phyloP scores from a whole-genome alignment of 2,888 invertebrate genomes.

The Melieria omissa region DNA sequence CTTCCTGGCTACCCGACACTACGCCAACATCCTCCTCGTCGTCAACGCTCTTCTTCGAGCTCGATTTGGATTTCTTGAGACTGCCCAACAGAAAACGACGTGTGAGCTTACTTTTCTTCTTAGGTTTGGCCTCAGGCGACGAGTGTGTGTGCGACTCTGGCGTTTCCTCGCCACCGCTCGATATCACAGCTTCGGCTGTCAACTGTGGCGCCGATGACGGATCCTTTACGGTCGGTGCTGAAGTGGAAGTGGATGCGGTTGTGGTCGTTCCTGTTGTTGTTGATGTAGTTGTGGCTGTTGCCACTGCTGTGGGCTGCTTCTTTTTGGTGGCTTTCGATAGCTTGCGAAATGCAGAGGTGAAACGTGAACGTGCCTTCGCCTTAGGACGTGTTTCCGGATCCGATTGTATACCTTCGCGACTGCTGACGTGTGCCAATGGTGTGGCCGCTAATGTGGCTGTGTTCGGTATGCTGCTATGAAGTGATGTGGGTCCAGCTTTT shows the following conservation, averaged over 20 bases:
- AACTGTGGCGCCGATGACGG: slow-evolving; percentile 13
- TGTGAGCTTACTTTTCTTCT: slow-evolving; percentile 59
- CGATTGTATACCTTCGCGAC: slow-evolving; percentile 40
- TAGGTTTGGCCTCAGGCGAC: slow-evolving; percentile 44
- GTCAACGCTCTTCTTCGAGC: slow-evolving; percentile 44
- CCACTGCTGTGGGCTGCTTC: slow-evolving; percentile 25
- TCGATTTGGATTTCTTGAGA: slow-evolving; percentile 55
- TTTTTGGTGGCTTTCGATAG: slow-evolving; percentile 57
- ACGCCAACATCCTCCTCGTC: slow-evolving; percentile 43
- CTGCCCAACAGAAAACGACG: slow-evolving; percentile 57
- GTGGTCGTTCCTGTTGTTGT: not conserved
- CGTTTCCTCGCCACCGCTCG: slow-evolving; percentile 51
- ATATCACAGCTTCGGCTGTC: slow-evolving; percentile 44
- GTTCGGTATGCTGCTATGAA: slow-evolving; percentile 36
- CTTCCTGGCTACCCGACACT: slow-evolving; percentile 12
- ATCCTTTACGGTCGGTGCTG: slow-evolving; percentile 29
- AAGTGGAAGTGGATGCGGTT: slow-evolving; percentile 26
- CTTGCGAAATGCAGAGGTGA: slow-evolving; percentile 61
- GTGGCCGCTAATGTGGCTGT: slow-evolving; percentile 27
- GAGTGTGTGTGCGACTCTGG: slow-evolving; percentile 22
- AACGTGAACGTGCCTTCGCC: slow-evolving; percentile 60
- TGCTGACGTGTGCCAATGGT: slow-evolving; percentile 21
- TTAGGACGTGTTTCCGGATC: slow-evolving; percentile 51
- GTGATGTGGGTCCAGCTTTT: slow-evolving; percentile 35
- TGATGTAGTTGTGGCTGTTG: slow-evolving; percentile 24